Base-by-base conservation (phyloP, 2,888 invertebrate genomes). In the Amiota minor region DNA sequence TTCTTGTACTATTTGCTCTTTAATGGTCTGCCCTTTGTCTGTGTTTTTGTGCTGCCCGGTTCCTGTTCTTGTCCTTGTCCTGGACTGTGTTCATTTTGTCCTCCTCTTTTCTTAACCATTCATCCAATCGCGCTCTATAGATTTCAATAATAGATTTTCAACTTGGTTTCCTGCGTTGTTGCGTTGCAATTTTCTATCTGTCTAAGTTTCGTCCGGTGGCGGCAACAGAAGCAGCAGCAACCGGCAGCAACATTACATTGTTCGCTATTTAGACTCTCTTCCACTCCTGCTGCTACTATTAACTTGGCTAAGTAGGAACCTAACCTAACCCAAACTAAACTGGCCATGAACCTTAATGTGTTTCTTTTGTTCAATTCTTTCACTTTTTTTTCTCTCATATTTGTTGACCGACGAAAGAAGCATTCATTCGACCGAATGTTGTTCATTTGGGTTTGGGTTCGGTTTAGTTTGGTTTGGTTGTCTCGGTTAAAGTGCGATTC, bases 101-200 rank as follows among this genome's bases (percentile, higher is more conserved):
- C 67, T 20, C 10, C 67, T 9, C 67, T 12, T 49, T 14, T 50
- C 11, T 11, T 1, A 16, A 18, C 18, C 18, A 46, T 67, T 67
- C 35, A 50, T 23, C 62, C 69, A 35, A 45, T 73, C 73, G 70
- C 72, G 70, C 61, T 85, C 81, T 84, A 85, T 85, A 83, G 83
- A 83, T 83, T 83, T 83, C 86, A 83, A 83, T 83, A 83, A 85
- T 85, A 83, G 83, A 83, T 83, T 83, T 82, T 84, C 84, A 77
- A 82, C 81, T 81, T 75, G 80, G 83, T 83, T 83, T 83, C 85
- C 83, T 84, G 82, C 81, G 85, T 81, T 74, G 65, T 79, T 16
- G 59, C 70, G 9, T 35, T 75, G 85, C 85, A 83, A 85, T 81
- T 80, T 83, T 83, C 35, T 78, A 78, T 80, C 76, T 78, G 83